These are phyloP conservation scores for Melanocharis versteri DNA, from an alignment of 2,113 vertebrate species.

Conservation along the genomic window DNA sequence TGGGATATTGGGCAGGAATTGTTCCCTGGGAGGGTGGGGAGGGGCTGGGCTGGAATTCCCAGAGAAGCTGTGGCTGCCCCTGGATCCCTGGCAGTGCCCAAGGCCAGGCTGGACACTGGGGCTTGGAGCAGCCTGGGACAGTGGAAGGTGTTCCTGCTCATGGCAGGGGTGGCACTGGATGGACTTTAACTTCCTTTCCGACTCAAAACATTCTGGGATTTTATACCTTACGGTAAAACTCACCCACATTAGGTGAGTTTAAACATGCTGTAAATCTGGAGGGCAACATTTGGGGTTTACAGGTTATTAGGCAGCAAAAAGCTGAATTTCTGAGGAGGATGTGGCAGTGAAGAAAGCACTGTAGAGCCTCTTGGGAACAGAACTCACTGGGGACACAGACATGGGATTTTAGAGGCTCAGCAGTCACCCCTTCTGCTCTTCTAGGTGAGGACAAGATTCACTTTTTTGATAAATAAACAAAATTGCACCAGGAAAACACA, in stretches of 20 bases:
- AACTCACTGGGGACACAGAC: neutral
- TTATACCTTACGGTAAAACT: neutral
- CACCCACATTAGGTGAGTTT: neutral
- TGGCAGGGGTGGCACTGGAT: fast-evolving
- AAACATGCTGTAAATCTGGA: neutral
- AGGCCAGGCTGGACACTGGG: neutral
- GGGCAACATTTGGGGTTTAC: neutral
- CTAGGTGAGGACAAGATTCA: neutral
- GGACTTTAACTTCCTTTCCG: fast-evolving
- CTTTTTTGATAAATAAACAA: neutral
- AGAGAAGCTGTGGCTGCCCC: neutral
- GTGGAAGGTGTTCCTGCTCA: neutral
- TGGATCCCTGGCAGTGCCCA: neutral
- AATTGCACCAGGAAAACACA: neutral
- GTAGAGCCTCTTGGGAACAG: neutral
- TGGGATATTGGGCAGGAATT: neutral
- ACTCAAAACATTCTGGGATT: neutral
- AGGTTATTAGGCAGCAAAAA: neutral
- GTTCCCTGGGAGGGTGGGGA: fast-evolving
- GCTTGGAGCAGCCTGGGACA: neutral
- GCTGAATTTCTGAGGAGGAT: neutral
- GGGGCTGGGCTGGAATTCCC: neutral
- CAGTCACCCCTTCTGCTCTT: neutral
- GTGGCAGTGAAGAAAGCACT: neutral
- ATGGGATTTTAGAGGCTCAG: neutral